Percentiles rank a stretch among this genome's conserved stretches.
phyloP scores from a whole-genome alignment of 2,797 vertebrate species.

The Acrossocheilus wenchowensis region DNA sequence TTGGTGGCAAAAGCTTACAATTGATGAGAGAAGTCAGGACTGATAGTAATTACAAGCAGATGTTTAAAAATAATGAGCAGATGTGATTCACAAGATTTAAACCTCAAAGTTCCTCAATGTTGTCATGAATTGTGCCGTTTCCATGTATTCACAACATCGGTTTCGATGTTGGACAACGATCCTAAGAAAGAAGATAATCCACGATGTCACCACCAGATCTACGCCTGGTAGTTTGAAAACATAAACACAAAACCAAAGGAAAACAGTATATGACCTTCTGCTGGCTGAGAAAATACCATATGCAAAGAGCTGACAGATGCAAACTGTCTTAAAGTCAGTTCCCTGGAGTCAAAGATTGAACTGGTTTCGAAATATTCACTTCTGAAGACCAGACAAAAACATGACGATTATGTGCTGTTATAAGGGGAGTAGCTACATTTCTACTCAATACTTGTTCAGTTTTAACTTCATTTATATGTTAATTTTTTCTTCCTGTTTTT shows the following conservation, averaged over 20 bases:
- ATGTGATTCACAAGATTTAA: constrained; percentile 57
- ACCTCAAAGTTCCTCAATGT: constrained; percentile 10
- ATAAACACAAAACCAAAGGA: neutral
- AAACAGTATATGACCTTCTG: neutral
- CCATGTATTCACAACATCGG: constrained; percentile 4
- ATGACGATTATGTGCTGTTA: neutral
- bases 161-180: neutral
- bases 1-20: neutral
- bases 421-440: neutral
- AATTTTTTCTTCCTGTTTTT: neutral
- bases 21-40: constrained; percentile 22
- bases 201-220: neutral
- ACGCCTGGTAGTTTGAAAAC: neutral
- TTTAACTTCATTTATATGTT: neutral
- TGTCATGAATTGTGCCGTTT: constrained; percentile 31
- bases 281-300: neutral
- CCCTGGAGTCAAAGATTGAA: constrained; percentile 40
- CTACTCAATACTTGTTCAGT: neutral
- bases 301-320: constrained; percentile 3
- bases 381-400: constrained; percentile 1
- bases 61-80: constrained; percentile 49
- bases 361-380: constrained; percentile 13
- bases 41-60: constrained; percentile 55
- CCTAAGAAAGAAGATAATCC: neutral
- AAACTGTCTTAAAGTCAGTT: constrained; percentile 25